Evolutionary conservation across 2,888 invertebrate species (phyloP).

Genomic region (Stenoptilia bipunctidactyla): DNA sequence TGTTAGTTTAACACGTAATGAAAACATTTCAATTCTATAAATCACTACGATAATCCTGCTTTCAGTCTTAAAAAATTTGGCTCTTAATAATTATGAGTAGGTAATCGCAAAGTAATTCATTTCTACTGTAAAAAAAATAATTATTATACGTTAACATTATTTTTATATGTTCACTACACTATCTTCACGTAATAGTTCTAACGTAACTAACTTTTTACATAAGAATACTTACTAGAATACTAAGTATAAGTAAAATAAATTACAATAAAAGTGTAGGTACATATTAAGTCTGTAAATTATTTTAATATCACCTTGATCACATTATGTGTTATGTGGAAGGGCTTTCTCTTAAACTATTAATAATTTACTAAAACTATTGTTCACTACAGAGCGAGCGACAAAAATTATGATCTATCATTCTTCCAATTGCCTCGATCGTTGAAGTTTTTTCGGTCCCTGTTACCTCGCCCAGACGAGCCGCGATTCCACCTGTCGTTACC

Average conservation of each 20-base stretch:
- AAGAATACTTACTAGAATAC: constrained; percentile 27
- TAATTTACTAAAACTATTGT: not conserved
- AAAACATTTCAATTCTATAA: constrained; percentile 14
- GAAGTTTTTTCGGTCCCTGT: constrained; percentile 61
- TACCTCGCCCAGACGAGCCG: constrained; percentile 54
- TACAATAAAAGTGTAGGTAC: constrained; percentile 30
- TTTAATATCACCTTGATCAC: constrained; percentile 55
- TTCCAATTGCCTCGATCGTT: constrained; percentile 65
- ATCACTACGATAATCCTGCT: constrained; percentile 33
- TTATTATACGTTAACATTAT: constrained; percentile 10
- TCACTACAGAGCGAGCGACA: too few relatives aligned
- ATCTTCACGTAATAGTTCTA: constrained; percentile 15
- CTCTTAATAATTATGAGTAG: constrained; percentile 54
- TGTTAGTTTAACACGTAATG: constrained; percentile 9
- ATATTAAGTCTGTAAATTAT: constrained; percentile 31
- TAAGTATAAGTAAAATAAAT: constrained; percentile 34
- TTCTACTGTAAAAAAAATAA: constrained; percentile 7
- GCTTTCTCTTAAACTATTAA: constrained; percentile 23
- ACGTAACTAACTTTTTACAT: constrained; percentile 26
- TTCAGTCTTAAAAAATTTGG: constrained; percentile 69
- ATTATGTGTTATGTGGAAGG: constrained; percentile 44
- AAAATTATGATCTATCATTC: constrained; percentile 46
- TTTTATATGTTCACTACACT: constrained; percentile 5
- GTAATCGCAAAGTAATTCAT: constrained; percentile 31
- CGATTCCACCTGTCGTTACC: constrained; percentile 61